Percentiles rank a stretch among this genome's conserved stretches.
Conservation (phyloP, 2,113 vertebrate species). For the Mobula birostris region DNA sequence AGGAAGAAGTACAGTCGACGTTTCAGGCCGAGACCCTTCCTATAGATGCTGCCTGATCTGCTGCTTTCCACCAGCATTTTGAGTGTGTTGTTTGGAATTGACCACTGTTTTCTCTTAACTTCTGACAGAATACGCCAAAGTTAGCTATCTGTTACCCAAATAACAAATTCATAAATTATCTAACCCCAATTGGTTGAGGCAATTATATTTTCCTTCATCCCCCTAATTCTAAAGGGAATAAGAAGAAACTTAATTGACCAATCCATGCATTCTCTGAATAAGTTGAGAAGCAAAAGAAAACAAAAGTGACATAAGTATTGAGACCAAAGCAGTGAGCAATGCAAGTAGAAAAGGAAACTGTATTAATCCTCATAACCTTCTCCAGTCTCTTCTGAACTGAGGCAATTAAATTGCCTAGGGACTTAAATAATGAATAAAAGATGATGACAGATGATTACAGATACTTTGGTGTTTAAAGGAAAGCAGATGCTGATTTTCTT, state of each 20-base stretch:
- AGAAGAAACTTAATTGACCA: not conserved
- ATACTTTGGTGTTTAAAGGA: not conserved
- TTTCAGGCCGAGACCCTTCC: too few relatives aligned
- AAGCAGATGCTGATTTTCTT: not conserved
- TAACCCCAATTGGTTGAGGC: not conserved
- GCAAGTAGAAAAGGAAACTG: not conserved
- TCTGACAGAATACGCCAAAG: not conserved
- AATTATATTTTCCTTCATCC: not conserved
- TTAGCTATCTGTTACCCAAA: not conserved
- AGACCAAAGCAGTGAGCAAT: not conserved
- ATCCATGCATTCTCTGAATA: not conserved
- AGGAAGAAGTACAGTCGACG: too few relatives aligned
- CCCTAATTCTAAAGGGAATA: not conserved
- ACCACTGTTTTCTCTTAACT: not conserved
- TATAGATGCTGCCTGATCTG: too few relatives aligned
- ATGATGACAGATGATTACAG: not conserved
- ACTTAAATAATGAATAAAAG: not conserved
- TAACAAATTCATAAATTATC: not conserved
- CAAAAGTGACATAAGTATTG: not conserved
- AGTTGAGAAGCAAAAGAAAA: not conserved
- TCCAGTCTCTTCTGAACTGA: not conserved
- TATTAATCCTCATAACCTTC: not conserved
- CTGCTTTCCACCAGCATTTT: too few relatives aligned
- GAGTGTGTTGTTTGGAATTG: not conserved
- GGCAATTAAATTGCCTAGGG: not conserved